A percentile compares a stretch with the other conserved stretches of the same genome.
These are phyloP conservation scores for Chymomyza amoena DNA, from an alignment of 2,888 invertebrate genomes.

Conservation along the genomic window DNA sequence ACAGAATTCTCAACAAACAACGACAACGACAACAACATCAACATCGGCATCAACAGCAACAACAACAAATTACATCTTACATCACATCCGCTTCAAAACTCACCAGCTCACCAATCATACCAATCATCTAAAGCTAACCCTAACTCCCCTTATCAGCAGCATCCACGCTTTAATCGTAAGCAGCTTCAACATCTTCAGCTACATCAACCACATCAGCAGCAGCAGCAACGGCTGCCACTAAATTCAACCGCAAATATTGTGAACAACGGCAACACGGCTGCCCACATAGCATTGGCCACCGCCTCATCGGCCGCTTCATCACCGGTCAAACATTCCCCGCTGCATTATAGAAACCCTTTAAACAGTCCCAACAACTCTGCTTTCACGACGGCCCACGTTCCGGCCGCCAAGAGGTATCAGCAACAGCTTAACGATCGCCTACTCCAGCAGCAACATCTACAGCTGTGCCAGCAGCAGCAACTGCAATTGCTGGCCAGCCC, in stretches of 20 bases:
- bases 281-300: slow-evolving; percentile 49
- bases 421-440: slow-evolving; percentile 75
- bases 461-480: slow-evolving; percentile 71
- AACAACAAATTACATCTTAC: slow-evolving; percentile 76
- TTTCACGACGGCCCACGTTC: slow-evolving; percentile 37
- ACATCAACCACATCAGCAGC: slow-evolving; percentile 32
- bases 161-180: slow-evolving; percentile 47
- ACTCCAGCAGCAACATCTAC: slow-evolving; percentile 75
- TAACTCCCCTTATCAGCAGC: slow-evolving; percentile 55
- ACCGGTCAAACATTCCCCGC: slow-evolving; percentile 68
- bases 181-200: slow-evolving; percentile 44
- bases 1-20: slow-evolving; percentile 78
- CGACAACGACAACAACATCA: slow-evolving; percentile 75
- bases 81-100: slow-evolving; percentile 77
- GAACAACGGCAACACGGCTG: slow-evolving; percentile 61
- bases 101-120: slow-evolving; percentile 63
- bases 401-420: slow-evolving; percentile 64
- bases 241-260: slow-evolving; percentile 35
- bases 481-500: slow-evolving; percentile 44
- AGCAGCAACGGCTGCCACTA: slow-evolving; percentile 40
- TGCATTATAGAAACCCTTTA: slow-evolving; percentile 75
- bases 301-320: slow-evolving; percentile 47
- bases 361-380: slow-evolving; percentile 77
- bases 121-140: slow-evolving; percentile 30
- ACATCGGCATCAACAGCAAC: slow-evolving; percentile 72